Conservation (phyloP, 2,113 vertebrate species). For the Orcinus orca region DNA sequence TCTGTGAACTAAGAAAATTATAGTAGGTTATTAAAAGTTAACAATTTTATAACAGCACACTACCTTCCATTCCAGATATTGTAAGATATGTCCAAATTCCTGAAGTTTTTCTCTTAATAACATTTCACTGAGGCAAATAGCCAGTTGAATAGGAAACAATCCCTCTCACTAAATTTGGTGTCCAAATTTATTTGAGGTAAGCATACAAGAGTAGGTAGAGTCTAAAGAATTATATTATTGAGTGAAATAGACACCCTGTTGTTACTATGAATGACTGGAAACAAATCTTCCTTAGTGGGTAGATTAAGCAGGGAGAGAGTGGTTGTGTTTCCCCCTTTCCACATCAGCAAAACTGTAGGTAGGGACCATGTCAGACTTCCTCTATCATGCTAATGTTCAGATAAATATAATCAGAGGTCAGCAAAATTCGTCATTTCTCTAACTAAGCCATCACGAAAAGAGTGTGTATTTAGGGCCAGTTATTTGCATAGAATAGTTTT, state of each 20-base stretch:
- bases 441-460: not conserved
- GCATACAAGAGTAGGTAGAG: not conserved
- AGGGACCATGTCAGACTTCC: not conserved
- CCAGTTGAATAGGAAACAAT: not conserved
- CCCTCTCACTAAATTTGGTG: not conserved
- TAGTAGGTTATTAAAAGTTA: slow-evolving; percentile 5
- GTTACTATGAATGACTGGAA: not conserved
- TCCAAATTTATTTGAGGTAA: not conserved
- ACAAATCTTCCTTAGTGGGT: not conserved
- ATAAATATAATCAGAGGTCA: not conserved
- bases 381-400: not conserved
- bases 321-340: too few relatives aligned
- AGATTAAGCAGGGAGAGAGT: not conserved
- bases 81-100: not conserved
- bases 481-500: not conserved
- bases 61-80: not conserved
- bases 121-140: not conserved
- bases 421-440: not conserved
- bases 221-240: not conserved
- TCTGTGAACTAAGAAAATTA: slow-evolving; percentile 6
- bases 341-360: not conserved
- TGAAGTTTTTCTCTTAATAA: not conserved
- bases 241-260: not conserved
- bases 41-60: not conserved
- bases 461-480: not conserved